These are phyloP conservation scores for Volucella zonaria DNA, from an alignment of 2,888 invertebrate genomes.

Conservation along the genomic window DNA sequence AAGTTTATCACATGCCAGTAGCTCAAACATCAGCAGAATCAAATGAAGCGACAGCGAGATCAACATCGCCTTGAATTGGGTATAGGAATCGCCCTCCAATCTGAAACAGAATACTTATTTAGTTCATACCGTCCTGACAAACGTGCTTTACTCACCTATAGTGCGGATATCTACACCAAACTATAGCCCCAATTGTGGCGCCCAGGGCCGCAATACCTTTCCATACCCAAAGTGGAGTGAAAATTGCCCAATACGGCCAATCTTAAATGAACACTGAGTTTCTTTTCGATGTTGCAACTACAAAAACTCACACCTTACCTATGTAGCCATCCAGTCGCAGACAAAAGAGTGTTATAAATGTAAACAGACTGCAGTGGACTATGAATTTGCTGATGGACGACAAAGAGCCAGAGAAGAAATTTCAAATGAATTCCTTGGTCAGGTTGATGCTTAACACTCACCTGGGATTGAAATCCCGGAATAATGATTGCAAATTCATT, in stretches of 20 bases:
- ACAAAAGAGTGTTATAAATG: slow-evolving; percentile 95
- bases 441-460: slow-evolving; percentile 80
- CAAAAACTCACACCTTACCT: slow-evolving; percentile 76
- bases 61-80: slow-evolving; percentile 99
- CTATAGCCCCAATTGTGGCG: slow-evolving; percentile 94
- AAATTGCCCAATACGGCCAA: slow-evolving; percentile 98
- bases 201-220: slow-evolving; percentile 95
- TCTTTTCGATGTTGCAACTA: background rate
- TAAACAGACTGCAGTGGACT: slow-evolving; percentile 95
- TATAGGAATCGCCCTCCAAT: slow-evolving; percentile 96
- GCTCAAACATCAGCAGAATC: slow-evolving; percentile 97
- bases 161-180: slow-evolving; percentile 98
- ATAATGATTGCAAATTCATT: slow-evolving; percentile 94
- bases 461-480: slow-evolving; percentile 97
- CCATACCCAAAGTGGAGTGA: slow-evolving; percentile 99
- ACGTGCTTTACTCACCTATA: slow-evolving; percentile 87
- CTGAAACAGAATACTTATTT: slow-evolving; percentile 84
- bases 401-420: background rate
- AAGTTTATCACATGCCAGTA: slow-evolving; percentile 97
- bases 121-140: background rate
- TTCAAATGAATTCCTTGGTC: background rate
- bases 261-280: slow-evolving; percentile 80
- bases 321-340: slow-evolving; percentile 93
- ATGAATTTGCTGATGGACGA: slow-evolving; percentile 94
- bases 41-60: slow-evolving; percentile 97